Evolutionary conservation across 2,888 invertebrate species (phyloP), one percentile per base, ranked within the genome.

Genomic region (Lycocerus yunnanus): DNA sequence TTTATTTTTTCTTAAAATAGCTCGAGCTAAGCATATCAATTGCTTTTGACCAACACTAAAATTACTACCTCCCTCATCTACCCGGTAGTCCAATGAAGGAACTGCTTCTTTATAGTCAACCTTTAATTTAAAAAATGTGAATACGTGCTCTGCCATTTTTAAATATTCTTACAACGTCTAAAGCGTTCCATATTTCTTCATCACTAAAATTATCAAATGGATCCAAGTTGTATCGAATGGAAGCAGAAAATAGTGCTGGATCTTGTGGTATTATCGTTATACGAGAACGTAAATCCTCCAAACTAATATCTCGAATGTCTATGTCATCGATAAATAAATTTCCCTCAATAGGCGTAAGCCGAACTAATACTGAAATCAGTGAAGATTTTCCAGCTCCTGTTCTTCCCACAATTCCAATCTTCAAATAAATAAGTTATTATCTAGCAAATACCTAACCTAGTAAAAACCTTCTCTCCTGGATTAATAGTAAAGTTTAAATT

Each of bases 341-440:
- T 1, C 97, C 97, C 65, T 92, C 92, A 18, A 94, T 91, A 69
- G 93, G 92, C 0, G 94, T 92, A 78, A 97, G 86, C 4, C 96
- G 91, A 86, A 97, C 97, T 18, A 97, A 87, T 0, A 96, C 94
- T 5, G 94, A 91, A 78, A 95, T 93, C 15, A 95, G 87, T 0
- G 95, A 94, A 0, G 94, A 94, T 85, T 95, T 95, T 21, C 96
- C 96, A 6, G 96, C 96, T 1, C 96, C 96, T 0, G 96, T 96
- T 69, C 96, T 90, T 0, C 96, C 96, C 1, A 95, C 95, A 75
- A 95, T 93, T 58, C 95, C 95, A 66, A 95, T 90, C 21, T 24
- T 10, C n/a, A 24, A 24, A 24, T n/a, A n/a, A n/a, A n/a, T n/a
- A n/a, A n/a, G n/a, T n/a, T n/a, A n/a, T n/a, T n/a, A n/a, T n/a